Conservation (phyloP, 2,113 vertebrate genomes). For the Chaetura pelagica region DNA sequence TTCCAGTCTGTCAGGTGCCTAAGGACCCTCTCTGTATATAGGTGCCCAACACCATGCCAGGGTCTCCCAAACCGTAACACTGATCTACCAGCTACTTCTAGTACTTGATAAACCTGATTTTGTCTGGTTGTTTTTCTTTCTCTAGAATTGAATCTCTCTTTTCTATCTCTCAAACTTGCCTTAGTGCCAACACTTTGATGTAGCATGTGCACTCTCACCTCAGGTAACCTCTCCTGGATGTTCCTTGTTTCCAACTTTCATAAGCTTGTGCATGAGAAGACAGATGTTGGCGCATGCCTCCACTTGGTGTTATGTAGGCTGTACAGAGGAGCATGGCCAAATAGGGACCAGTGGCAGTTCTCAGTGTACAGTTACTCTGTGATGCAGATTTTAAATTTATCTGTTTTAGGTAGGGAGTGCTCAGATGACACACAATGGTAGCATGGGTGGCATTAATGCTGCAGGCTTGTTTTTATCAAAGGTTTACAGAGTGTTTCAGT, state of each 20-base stretch:
- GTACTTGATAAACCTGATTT: not conserved
- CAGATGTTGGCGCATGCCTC: not conserved
- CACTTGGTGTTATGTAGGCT: not conserved
- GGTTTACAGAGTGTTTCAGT: not conserved
- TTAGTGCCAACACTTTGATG: not conserved
- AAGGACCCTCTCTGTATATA: too few relatives aligned
- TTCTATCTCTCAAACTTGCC: not conserved
- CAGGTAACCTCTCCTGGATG: not conserved
- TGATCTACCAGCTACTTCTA: not conserved
- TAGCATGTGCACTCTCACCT: rapidly evolving
- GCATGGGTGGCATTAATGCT: not conserved
- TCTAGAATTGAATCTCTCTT: not conserved
- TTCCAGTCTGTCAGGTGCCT: too few relatives aligned
- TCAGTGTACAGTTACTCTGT: not conserved
- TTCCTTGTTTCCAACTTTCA: not conserved
- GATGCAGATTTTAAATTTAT: not conserved
- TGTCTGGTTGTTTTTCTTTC: not conserved
- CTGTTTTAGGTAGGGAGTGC: not conserved
- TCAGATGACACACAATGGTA: not conserved
- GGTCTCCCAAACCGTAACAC: not conserved
- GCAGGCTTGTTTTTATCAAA: not conserved
- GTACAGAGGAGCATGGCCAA: rapidly evolving
- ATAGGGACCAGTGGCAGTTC: not conserved
- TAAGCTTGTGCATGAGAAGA: rapidly evolving
- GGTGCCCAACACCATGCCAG: too few relatives aligned